Evolutionary conservation across 2,888 invertebrate species (phyloP).

Genomic region (Apoderus coryli): DNA sequence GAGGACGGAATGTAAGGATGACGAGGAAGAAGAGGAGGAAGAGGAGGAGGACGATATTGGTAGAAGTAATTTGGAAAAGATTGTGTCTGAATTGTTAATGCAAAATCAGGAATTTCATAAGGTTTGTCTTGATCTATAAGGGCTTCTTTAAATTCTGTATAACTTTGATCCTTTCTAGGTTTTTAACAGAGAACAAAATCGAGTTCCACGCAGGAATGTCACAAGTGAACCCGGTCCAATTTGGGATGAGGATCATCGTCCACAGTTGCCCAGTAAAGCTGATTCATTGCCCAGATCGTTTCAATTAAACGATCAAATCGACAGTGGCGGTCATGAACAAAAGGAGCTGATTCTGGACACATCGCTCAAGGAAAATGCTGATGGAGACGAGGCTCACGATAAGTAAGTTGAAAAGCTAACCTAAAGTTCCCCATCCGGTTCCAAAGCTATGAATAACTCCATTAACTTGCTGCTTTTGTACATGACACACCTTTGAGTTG

Average conservation of each 20-base stretch:
- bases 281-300: slow-evolving; percentile 69
- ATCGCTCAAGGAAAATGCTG: slow-evolving; percentile 23
- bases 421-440: too few relatives aligned
- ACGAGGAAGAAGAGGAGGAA: slow-evolving; percentile 21
- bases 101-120: slow-evolving; percentile 73
- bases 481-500: too few relatives aligned
- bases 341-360: slow-evolving; percentile 20
- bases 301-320: slow-evolving; percentile 44
- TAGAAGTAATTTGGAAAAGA: slow-evolving; percentile 51
- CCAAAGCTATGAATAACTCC: too few relatives aligned
- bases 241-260: slow-evolving; percentile 47
- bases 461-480: too few relatives aligned
- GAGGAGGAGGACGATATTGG: slow-evolving; percentile 33
- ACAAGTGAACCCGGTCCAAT: slow-evolving; percentile 39
- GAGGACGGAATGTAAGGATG: slow-evolving; percentile 12
- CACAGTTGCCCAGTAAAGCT: slow-evolving; percentile 57
- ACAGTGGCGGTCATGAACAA: slow-evolving; percentile 35
- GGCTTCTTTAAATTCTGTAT: not conserved
- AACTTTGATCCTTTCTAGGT: slow-evolving; percentile 1
- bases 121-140: slow-evolving; percentile 27
- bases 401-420: too few relatives aligned
- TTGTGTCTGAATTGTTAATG: slow-evolving; percentile 69
- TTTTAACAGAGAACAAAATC: slow-evolving; percentile 23
- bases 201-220: slow-evolving; percentile 24
- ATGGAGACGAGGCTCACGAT: slow-evolving; percentile 23